phyloP scores from a whole-genome alignment of 2,113 vertebrate genomes.

The Vombatus ursinus region DNA sequence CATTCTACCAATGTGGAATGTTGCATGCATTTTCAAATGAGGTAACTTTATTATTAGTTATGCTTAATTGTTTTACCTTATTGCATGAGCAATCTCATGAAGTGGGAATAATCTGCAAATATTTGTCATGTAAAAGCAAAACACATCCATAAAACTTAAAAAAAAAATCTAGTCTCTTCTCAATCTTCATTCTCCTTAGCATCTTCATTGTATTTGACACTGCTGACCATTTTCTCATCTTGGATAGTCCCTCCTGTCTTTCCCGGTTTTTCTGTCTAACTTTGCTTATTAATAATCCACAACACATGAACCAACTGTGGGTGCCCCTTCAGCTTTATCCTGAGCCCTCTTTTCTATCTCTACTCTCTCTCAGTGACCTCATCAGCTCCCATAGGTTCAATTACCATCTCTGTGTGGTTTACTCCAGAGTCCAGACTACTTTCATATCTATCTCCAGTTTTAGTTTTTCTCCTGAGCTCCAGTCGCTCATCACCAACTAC shows the following conservation, averaged over 20 bases:
- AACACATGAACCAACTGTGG: neutral
- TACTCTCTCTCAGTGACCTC: neutral
- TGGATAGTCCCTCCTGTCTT: neutral
- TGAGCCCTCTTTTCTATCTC: neutral
- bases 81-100: neutral
- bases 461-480: neutral
- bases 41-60: neutral
- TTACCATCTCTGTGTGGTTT: neutral
- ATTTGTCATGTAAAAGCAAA: neutral
- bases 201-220: neutral
- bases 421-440: neutral
- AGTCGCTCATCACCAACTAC: neutral
- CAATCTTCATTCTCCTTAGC: neutral
- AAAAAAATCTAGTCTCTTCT: neutral
- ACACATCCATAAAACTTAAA: neutral
- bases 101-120: neutral
- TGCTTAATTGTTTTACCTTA: neutral
- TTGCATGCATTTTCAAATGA: neutral
- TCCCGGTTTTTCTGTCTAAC: neutral
- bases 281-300: neutral
- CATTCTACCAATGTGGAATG: too few relatives aligned
- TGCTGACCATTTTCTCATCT: neutral
- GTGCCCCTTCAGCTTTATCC: neutral
- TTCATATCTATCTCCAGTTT: neutral
- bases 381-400: neutral